Percentiles rank a stretch among this genome's conserved stretches.
phyloP scores from a whole-genome alignment of 2,113 vertebrate species.

The Forbesichthys agassizii region DNA sequence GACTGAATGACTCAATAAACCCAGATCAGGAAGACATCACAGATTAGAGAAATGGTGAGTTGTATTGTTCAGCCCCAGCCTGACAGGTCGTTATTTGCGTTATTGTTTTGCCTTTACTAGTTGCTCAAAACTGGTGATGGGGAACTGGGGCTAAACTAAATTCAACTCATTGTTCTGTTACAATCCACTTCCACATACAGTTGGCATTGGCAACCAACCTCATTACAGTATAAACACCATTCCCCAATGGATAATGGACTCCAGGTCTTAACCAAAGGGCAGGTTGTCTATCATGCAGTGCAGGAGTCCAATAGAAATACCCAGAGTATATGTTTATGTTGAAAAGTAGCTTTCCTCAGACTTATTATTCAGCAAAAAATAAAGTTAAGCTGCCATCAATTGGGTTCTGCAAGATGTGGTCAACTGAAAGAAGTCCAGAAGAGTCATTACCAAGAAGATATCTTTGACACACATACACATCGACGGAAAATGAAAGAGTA shows the following conservation, averaged over 20 bases:
- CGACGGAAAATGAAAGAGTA: conserved; percentile 44
- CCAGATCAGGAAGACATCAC: too few species aligned
- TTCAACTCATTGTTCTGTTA: not conserved
- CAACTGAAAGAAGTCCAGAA: conserved; percentile 16
- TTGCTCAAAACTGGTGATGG: too few species aligned
- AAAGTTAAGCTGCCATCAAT: conserved; percentile 1
- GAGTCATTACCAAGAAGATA: conserved; percentile 19
- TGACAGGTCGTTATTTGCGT: too few species aligned
- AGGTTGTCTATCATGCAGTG: conserved; percentile 17
- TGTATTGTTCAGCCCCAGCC: too few species aligned
- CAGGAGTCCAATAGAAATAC: conserved; percentile 38
- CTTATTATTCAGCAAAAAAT: conserved; percentile 21
- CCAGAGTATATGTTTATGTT: conserved; percentile 29
- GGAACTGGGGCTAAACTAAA: not conserved
- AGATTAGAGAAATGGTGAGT: too few species aligned
- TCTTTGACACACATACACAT: conserved; percentile 27
- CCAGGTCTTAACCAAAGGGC: conserved; percentile 21
- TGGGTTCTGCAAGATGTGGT: conserved; percentile 16
- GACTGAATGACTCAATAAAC: too few species aligned
- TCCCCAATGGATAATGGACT: conserved; percentile 6
- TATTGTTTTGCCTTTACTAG: too few species aligned
- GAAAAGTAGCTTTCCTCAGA: conserved; percentile 25
- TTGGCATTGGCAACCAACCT: not conserved
- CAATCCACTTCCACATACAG: too few species aligned
- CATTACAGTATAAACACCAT: not conserved